A percentile compares a stretch with the other conserved stretches of the same genome.
These are phyloP conservation scores for Trilocha varians DNA, from an alignment of 2,888 invertebrate genomes.

Conservation along the genomic window DNA sequence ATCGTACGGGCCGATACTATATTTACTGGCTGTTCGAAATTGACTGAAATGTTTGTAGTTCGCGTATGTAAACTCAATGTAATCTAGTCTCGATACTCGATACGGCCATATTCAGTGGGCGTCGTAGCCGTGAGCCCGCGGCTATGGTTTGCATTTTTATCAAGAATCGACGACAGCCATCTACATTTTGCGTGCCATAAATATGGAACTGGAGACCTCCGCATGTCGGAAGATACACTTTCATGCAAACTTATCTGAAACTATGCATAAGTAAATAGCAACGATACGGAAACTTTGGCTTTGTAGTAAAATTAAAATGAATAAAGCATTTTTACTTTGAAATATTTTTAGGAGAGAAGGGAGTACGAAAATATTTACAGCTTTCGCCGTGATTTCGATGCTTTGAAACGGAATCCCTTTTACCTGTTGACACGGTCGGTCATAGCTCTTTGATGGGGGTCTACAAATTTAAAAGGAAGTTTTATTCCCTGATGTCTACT, in stretches of 20 bases:
- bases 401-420: no score
- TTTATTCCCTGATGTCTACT: no score
- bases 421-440: no score
- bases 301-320: conserved; percentile 37
- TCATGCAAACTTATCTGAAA: conserved; percentile 65
- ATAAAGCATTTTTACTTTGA: not conserved
- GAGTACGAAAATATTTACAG: no score
- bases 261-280: conserved; percentile 64
- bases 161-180: conserved; percentile 57
- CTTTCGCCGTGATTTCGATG: no score
- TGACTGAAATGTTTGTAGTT: conserved; percentile 30
- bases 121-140: conserved; percentile 45
- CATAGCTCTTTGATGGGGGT: no score
- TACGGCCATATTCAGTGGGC: conserved; percentile 52
- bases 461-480: no score
- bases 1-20: conserved; percentile 19
- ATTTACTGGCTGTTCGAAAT: conserved; percentile 16
- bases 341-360: not conserved
- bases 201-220: conserved; percentile 60
- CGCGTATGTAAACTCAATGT: conserved; percentile 29
- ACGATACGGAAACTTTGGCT: conserved; percentile 38
- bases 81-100: conserved; percentile 36
- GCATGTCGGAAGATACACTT: conserved; percentile 52
- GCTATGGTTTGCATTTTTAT: conserved; percentile 70
- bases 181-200: conserved; percentile 67